A percentile compares a stretch with the other conserved stretches of the same genome.
These are phyloP conservation scores for Aquatica leii DNA, from an alignment of 2,888 invertebrate genomes.

Conservation along the genomic window DNA sequence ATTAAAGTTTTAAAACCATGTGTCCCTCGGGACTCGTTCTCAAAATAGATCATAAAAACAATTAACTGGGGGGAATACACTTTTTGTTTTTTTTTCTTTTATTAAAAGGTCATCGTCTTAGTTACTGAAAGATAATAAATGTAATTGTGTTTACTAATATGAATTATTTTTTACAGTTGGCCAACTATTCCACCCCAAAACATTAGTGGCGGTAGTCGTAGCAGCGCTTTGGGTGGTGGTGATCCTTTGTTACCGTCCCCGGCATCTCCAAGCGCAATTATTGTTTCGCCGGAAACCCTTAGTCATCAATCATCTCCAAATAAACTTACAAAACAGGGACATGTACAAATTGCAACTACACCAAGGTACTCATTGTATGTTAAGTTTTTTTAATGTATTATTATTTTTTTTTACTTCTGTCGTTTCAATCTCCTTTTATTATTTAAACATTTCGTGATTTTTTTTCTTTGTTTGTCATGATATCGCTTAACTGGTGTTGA, in stretches of 20 bases:
- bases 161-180: conserved; percentile 57
- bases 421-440: too few species aligned
- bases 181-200: conserved; percentile 71
- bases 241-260: conserved; percentile 76
- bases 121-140: background rate
- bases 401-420: too few species aligned
- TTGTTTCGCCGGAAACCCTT: conserved; percentile 79
- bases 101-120: conserved; percentile 16
- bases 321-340: conserved; percentile 55
- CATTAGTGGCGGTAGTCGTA: conserved; percentile 70
- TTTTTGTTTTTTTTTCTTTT: conserved; percentile 12
- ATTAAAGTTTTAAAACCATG: background rate
- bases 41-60: conserved; percentile 26
- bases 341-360: conserved; percentile 66
- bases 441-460: too few species aligned
- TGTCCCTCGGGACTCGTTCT: background rate
- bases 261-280: conserved; percentile 75
- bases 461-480: too few species aligned
- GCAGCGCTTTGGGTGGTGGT: conserved; percentile 63
- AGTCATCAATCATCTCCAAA: conserved; percentile 75
- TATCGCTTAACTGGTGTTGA: too few species aligned
- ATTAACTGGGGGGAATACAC: conserved; percentile 13
- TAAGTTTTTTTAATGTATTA: too few species aligned
- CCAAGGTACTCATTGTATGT: conserved; percentile 57
- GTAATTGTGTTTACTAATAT: background rate